A percentile compares a stretch with the other conserved stretches of the same genome.
Conservation (phyloP, 2,113 vertebrate genomes). For the Chaetodon trifascialis region DNA sequence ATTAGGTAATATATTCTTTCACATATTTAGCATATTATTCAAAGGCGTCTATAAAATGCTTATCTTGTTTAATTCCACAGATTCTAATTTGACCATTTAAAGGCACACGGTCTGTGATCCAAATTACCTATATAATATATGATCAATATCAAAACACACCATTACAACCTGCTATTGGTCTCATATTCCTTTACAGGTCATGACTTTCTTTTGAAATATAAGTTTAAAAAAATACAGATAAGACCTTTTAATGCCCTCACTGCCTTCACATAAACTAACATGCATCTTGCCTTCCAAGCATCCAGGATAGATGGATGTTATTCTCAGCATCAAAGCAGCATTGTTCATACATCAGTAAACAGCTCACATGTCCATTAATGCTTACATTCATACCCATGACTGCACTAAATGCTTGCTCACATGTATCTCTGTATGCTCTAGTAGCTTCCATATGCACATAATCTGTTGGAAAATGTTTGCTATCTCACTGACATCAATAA, state of each 20-base stretch:
- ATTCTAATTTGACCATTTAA: neutral
- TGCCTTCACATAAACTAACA: conserved; percentile 1
- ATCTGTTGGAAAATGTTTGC: neutral
- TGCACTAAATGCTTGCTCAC: conserved; percentile 44
- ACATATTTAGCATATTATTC: neutral
- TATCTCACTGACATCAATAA: conserved; percentile 26
- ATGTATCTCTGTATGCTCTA: conserved; percentile 40
- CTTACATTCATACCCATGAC: conserved; percentile 48
- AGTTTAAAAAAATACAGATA: neutral
- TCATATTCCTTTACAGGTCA: neutral
- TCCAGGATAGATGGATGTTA: conserved; percentile 51
- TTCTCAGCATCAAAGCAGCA: conserved; percentile 32
- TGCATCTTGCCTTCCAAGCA: neutral
- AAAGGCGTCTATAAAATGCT: no score
- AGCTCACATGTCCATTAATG: conserved; percentile 42
- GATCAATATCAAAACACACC: neutral
- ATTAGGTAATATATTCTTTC: neutral
- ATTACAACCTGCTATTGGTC: neutral
- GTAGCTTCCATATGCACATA: conserved; percentile 21
- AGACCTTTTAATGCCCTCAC: neutral
- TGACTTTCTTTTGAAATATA: neutral
- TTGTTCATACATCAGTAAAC: conserved; percentile 55
- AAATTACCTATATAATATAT: neutral
- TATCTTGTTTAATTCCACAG: neutral
- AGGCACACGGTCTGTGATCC: neutral